Conservation (phyloP, 1,140 invertebrate species). For the Lasioglossum baleicum region DNA sequence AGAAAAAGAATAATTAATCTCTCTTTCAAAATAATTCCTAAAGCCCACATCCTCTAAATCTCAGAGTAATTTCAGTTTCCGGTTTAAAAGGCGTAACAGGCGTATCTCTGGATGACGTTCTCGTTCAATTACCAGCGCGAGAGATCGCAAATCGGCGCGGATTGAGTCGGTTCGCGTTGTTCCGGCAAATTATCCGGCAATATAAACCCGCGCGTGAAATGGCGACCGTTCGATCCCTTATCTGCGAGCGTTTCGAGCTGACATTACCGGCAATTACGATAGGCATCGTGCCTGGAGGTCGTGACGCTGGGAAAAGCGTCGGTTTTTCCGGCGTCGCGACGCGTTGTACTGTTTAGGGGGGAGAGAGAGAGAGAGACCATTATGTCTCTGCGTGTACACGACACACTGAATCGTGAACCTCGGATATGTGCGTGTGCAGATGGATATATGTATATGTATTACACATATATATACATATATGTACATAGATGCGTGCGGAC, state of each 20-base stretch:
- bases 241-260: slow-evolving; percentile 38
- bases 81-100: not conserved
- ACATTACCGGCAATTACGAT: slow-evolving; percentile 48
- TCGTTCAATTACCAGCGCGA: not conserved
- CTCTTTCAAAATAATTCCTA: no score
- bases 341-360: not conserved
- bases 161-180: not conserved
- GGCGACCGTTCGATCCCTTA: slow-evolving; percentile 49
- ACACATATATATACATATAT: no score
- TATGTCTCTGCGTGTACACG: no score
- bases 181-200: slow-evolving; percentile 42
- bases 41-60: no score
- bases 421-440: no score
- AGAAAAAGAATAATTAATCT: no score
- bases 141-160: not conserved
- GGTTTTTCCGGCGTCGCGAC: not conserved
- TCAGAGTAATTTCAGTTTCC: not conserved
- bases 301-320: slow-evolving; percentile 14
- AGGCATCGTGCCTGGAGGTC: slow-evolving; percentile 50
- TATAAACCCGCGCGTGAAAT: slow-evolving; percentile 45
- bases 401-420: no score
- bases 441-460: not conserved
- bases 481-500: slow-evolving; percentile 15
- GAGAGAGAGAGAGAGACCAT: not conserved
- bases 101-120: not conserved